phyloP scores from a whole-genome alignment of 1,140 invertebrate species.

The Drosophila insularis region DNA sequence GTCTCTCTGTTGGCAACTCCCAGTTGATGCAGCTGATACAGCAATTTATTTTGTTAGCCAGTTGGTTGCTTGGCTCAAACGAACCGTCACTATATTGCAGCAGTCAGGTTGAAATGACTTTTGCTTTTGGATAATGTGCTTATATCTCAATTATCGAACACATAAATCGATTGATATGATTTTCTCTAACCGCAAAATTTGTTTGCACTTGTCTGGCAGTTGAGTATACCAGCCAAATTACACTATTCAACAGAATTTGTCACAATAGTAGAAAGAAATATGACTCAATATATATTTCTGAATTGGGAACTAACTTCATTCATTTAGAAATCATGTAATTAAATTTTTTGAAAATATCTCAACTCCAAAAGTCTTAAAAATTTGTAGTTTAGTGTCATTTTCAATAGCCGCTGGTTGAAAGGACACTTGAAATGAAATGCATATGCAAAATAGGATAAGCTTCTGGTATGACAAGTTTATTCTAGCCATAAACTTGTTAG shows the following conservation, averaged over 20 bases:
- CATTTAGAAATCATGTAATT: too few species aligned
- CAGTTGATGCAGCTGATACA: constrained; percentile 54
- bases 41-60: constrained; percentile 65
- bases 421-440: not conserved
- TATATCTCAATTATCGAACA: constrained; percentile 1
- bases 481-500: constrained; percentile 5
- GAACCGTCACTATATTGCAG: not conserved
- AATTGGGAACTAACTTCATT: too few species aligned
- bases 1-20: constrained; percentile 21
- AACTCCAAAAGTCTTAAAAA: not conserved
- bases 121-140: constrained; percentile 8
- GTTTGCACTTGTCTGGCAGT: not conserved
- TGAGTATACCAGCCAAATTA: not conserved
- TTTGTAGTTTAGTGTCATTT: not conserved
- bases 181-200: constrained; percentile 7
- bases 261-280: too few species aligned
- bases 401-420: not conserved
- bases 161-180: constrained; percentile 10
- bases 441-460: constrained; percentile 3
- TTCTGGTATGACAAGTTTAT: constrained; percentile 5
- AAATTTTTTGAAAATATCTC: too few species aligned
- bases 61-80: constrained; percentile 16
- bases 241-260: not conserved
- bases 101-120: not conserved
- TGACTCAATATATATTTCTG: too few species aligned